A percentile compares a stretch with the other conserved stretches of the same genome.
Evolutionary conservation across 2,888 invertebrate genomes (phyloP).

Genomic region (Timema podura): DNA sequence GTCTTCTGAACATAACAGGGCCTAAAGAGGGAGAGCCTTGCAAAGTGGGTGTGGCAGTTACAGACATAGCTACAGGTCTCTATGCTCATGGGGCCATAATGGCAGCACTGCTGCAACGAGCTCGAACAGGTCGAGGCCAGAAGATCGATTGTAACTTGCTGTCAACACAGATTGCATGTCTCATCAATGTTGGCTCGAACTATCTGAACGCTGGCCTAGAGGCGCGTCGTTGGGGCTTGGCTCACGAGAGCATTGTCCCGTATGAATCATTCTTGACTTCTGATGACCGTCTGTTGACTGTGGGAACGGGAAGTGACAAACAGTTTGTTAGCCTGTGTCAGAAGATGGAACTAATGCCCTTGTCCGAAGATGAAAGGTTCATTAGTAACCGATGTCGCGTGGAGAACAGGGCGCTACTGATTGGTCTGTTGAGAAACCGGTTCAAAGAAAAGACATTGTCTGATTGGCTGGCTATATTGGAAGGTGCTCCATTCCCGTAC

Average conservation of each 20-base stretch:
- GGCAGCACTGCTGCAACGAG: conserved; percentile 78
- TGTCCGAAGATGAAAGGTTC: conserved; percentile 63
- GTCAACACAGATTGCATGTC: conserved; percentile 83
- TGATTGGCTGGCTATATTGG: conserved; percentile 71
- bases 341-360: conserved; percentile 55
- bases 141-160: conserved; percentile 92
- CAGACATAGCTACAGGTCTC: conserved; percentile 88
- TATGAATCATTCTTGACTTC: conserved; percentile 84
- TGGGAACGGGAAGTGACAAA: conserved; percentile 81
- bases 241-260: conserved; percentile 91
- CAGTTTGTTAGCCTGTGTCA: conserved; percentile 74
- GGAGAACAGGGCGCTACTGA: conserved; percentile 64
- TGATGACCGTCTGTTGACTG: conserved; percentile 72
- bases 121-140: conserved; percentile 77
- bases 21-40: conserved; percentile 77
- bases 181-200: conserved; percentile 86
- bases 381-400: conserved; percentile 72
- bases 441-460: conserved; percentile 62
- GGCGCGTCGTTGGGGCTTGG: conserved; percentile 82
- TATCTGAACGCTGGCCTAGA: conserved; percentile 82
- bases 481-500: conserved; percentile 74
- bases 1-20: conserved; percentile 86
- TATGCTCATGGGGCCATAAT: conserved; percentile 94
- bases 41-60: conserved; percentile 89
- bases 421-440: conserved; percentile 57